phyloP scores from a whole-genome alignment of 2,888 invertebrate genomes.

The Diachrysia chrysitis region DNA sequence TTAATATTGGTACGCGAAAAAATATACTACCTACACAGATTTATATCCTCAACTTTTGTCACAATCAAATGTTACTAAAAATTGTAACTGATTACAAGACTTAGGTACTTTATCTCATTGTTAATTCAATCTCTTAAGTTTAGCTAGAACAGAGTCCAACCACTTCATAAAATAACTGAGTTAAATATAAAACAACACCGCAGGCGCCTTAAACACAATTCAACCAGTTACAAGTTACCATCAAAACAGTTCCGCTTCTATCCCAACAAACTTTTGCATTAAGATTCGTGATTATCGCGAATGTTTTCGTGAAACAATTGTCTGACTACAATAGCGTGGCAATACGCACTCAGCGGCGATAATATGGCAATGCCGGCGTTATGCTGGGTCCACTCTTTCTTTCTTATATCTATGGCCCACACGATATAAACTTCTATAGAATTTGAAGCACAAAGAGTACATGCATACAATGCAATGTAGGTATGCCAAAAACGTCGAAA shows the following conservation, averaged over 20 bases:
- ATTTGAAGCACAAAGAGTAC: neutral
- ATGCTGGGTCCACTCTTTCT: neutral
- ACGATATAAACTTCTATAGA: neutral
- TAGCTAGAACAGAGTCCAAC: neutral
- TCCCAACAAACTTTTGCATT: neutral
- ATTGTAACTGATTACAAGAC: neutral
- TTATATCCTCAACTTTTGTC: too few species aligned
- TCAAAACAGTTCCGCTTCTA: neutral
- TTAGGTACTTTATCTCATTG: too few species aligned
- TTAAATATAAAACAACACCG: neutral
- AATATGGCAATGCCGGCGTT: neutral
- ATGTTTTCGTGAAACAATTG: neutral
- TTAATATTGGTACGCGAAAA: too few species aligned
- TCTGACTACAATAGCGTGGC: neutral
- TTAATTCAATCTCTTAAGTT: conserved; percentile 4
- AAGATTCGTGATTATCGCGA: neutral
- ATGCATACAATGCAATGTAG: too few species aligned
- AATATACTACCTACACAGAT: too few species aligned
- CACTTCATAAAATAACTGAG: conserved; percentile 1
- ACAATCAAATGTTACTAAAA: too few species aligned
- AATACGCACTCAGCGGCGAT: neutral
- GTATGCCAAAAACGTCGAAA: too few species aligned
- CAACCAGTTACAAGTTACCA: neutral
- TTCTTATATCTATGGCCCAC: too few species aligned
- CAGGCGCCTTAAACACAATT: neutral